phyloP scores from a whole-genome alignment of 2,888 invertebrate species.

The Tenthredo scrophulariae region DNA sequence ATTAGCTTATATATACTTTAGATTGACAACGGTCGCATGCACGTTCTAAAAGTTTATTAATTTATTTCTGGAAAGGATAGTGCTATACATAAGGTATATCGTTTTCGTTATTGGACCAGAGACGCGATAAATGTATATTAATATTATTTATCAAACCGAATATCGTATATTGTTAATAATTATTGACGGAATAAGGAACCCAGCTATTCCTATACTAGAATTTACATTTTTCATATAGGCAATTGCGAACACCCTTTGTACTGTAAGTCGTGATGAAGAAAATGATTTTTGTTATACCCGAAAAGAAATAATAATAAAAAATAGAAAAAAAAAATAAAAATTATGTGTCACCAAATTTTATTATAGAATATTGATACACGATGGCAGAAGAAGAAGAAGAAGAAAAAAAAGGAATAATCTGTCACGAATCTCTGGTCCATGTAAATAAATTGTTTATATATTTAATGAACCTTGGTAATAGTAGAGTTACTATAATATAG shows the following conservation, averaged over 20 bases:
- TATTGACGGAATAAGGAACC: constrained; percentile 2
- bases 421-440: constrained; percentile 19
- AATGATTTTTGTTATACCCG: not conserved
- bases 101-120: constrained; percentile 44
- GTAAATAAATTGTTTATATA: not conserved
- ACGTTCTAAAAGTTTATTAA: constrained; percentile 57
- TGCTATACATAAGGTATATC: constrained; percentile 23
- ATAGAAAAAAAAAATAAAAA: too few relatives aligned
- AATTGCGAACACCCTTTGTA: constrained; percentile 33
- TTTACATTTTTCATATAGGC: not conserved
- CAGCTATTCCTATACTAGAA: not conserved
- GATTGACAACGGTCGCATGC: constrained; percentile 65
- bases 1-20: constrained; percentile 61
- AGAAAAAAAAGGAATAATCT: not conserved
- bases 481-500: not conserved
- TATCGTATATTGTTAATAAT: not conserved
- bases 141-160: not conserved
- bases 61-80: constrained; percentile 16
- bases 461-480: constrained; percentile 5
- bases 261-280: constrained; percentile 20
- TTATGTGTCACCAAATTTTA: not conserved
- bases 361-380: not conserved
- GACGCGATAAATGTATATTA: not conserved
- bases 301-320: not conserved
- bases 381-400: not conserved